Percentiles rank a stretch among this genome's conserved stretches.
phyloP scores from a whole-genome alignment of 2,797 vertebrate genomes.

The Scarus forsteni region DNA sequence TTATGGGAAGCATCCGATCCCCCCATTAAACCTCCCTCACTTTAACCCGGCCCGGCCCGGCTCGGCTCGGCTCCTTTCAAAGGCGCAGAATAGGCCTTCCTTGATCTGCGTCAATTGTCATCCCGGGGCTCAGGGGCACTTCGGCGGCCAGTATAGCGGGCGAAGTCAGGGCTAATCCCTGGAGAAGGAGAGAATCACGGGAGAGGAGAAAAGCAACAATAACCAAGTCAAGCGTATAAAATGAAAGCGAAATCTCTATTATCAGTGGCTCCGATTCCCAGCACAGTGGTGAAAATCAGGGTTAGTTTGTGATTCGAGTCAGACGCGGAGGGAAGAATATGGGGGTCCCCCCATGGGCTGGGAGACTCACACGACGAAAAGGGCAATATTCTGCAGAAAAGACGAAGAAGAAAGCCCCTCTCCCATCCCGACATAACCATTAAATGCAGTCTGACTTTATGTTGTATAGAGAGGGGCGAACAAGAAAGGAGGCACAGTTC shows the following conservation, averaged over 20 bases:
- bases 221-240: constrained; percentile 99
- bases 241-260: constrained; percentile 99
- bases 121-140: constrained; percentile 93
- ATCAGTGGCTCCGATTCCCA: constrained; percentile 98
- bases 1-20: constrained; percentile 80
- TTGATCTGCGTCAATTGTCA: constrained; percentile 99
- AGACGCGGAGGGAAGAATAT: constrained; percentile 96
- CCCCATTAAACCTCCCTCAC: constrained; percentile 57
- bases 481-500: constrained; percentile 91
- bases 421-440: constrained; percentile 99
- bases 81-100: constrained; percentile 90
- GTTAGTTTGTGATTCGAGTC: constrained; percentile 99
- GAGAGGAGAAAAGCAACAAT: constrained; percentile 99
- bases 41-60: constrained; percentile 85
- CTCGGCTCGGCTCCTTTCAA: constrained; percentile 83
- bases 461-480: constrained; percentile 92
- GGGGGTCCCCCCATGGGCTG: constrained; percentile 93
- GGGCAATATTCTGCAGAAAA: constrained; percentile 94
- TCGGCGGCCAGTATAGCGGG: constrained; percentile 94
- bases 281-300: constrained; percentile 96
- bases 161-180: constrained; percentile 99
- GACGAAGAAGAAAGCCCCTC: constrained; percentile 93
- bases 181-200: constrained; percentile 94
- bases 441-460: constrained; percentile 99
- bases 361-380: constrained; percentile 98